Percentiles rank a stretch among this genome's conserved stretches.
These are phyloP conservation scores for Spilarctia lutea DNA, from an alignment of 2,888 invertebrate species.

Conservation along the genomic window DNA sequence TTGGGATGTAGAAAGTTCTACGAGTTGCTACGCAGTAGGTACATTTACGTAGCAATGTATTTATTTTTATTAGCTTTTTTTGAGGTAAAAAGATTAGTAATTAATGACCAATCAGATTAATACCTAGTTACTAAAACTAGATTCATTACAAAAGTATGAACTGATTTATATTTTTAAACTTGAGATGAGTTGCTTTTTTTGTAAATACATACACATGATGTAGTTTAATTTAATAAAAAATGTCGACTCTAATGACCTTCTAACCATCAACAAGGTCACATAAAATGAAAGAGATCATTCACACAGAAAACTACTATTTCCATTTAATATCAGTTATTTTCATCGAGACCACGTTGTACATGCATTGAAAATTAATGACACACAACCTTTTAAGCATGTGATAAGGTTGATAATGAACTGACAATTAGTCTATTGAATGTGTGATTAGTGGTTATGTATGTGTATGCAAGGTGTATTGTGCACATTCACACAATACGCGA, in stretches of 20 bases:
- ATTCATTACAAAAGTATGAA: neutral
- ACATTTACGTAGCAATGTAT: constrained; percentile 31
- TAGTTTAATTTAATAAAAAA: neutral
- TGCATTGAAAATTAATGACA: constrained; percentile 33
- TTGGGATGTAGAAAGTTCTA: constrained; percentile 29
- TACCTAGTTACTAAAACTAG: neutral
- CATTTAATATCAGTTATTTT: constrained; percentile 78
- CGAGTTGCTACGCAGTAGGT: constrained; percentile 38
- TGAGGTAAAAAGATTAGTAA: no score
- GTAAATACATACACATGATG: neutral
- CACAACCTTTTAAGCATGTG: constrained; percentile 41
- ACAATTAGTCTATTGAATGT: constrained; percentile 63
- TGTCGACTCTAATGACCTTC: constrained; percentile 23
- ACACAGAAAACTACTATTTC: constrained; percentile 71
- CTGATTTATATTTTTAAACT: neutral
- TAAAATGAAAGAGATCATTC: constrained; percentile 67
- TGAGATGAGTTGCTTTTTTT: neutral
- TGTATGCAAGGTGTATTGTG: constrained; percentile 84
- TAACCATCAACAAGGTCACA: constrained; percentile 59
- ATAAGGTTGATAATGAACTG: constrained; percentile 66
- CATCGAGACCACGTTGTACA: constrained; percentile 46
- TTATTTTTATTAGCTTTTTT: neutral
- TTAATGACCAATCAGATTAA: no score
- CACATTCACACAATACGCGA: constrained; percentile 80
- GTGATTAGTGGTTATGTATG: constrained; percentile 60